Evolutionary conservation across 2,888 invertebrate genomes (phyloP), one percentile per base, ranked within the genome.

Genomic region (Hydrotaea cyrtoneurina): DNA sequence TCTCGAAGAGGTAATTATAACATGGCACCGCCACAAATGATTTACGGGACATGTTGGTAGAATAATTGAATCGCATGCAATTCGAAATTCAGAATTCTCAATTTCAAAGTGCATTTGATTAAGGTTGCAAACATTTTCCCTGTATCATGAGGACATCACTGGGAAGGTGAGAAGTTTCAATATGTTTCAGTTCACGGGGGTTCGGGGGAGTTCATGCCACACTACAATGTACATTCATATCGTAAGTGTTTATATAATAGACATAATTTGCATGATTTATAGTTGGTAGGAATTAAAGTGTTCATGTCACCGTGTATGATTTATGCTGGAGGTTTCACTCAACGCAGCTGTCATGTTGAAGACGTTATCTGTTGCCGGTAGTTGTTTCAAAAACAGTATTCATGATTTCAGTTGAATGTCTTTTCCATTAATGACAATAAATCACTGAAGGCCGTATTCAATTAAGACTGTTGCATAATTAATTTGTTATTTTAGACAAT

Each of bases 11-110:
- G 79, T 82, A 82, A 80, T 85, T 80, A 74, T 79, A 77, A 77
- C 74, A 79, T 80, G 82, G 82, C 69, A 69, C 31, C 62, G 31
- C 73, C 80, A 10, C 78, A 78, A 85, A 86, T 86, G 87, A 87
- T 86, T 87, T 87, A 86, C 86, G 82, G 82, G 85, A 82, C 86
- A 86, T 81, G 85, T 85, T 84, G 79, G 46, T 82, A 80, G 84
- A 83, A 87, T 86, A 77, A 77, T 83, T 71, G 55, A 36, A 59
- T 75, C 72, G 82, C 87, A 87, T 83, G 87, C 84, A 85, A 86
- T 73, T 23, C 46, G 19, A 19, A 46, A 50, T 71, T 23, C 43
- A n/a, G n/a, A n/a, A n/a, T n/a, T 13, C 31, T 23, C 39, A 77
- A 62, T 64, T 57, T 73, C 78, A 39, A 50, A 53, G 71, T 73